Base-by-base conservation (phyloP, 2,888 invertebrate genomes). In the Trachelus iudaicus region DNA sequence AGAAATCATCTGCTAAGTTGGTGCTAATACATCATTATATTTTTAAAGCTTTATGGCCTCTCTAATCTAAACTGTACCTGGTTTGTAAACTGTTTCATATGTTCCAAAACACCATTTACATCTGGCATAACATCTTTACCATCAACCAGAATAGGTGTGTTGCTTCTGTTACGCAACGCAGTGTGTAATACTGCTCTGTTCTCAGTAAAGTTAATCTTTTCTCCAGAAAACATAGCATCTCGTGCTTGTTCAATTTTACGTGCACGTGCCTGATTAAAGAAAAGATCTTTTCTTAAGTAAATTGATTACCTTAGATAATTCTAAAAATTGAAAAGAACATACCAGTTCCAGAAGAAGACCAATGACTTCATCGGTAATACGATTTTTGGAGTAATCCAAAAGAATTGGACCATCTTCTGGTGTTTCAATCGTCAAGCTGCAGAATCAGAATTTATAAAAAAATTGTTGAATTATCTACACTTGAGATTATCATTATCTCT, bases 171-270 rank as follows among this genome's bases (percentile, higher is more conserved):
- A 77, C 99, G 95, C 73, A 99, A 93, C 3, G 99, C 99, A 31
- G 96, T 94, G 91, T 99, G 99, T 12, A 99, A 93, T 0, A 99
- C 99, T 30, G 99, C 97, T 77, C 99, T 94, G 90, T 97, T 95
- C 92, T 99, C 99, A 0, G 99, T 99, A 89, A 98, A 97, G 93
- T 99, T 99, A 83, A 99, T 99, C 91, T 97, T 97, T 87, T 97
- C 94, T n/a, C 99, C 99, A 81, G 92, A 90, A 86, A 95, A 99
- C 99, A 99, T 98, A 35, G 96, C 96, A 92, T 97, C 95, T 82
- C 99, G 94, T 37, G 97, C 96, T 85, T 95, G 93, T 89, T 96
- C 96, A 56, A 99, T 95, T 85, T 96, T 95, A 23, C 99, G 94
- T 73, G 95, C 95, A 85, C 92, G 92, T 9, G 95, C 95, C 94